Conservation (phyloP, 2,888 invertebrate genomes). For the Tipula vernalis region DNA sequence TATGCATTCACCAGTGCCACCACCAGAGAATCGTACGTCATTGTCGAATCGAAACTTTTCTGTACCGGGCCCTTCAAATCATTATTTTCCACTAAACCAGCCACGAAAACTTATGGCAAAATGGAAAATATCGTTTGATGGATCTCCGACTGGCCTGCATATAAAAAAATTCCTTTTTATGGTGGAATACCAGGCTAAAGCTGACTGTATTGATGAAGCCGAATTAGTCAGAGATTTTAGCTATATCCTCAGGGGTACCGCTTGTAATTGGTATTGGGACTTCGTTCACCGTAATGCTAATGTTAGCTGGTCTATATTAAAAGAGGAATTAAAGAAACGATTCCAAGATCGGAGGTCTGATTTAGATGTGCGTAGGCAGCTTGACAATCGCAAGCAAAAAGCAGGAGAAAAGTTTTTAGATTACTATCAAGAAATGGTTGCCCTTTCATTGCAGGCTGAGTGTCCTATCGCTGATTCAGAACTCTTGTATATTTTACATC, state of each 20-base stretch:
- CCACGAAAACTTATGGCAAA: background rate
- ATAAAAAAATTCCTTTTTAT: background rate
- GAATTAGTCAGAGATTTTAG: background rate
- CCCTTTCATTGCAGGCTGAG: too few relatives aligned
- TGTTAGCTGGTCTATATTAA: too few relatives aligned
- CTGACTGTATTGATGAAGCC: background rate
- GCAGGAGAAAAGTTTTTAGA: too few relatives aligned
- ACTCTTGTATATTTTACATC: too few relatives aligned
- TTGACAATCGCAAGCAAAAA: too few relatives aligned
- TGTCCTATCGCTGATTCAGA: too few relatives aligned
- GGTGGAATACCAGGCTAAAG: background rate
- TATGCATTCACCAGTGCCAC: too few relatives aligned
- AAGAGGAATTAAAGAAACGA: too few relatives aligned
- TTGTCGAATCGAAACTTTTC: background rate
- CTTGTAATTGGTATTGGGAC: background rate
- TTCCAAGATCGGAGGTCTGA: too few relatives aligned
- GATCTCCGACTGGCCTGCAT: background rate
- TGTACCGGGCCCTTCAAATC: background rate
- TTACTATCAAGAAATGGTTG: too few relatives aligned
- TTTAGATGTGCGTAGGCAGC: too few relatives aligned
- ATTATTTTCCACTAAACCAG: too few relatives aligned
- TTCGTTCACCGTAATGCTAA: background rate
- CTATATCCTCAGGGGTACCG: background rate
- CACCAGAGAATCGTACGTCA: background rate
- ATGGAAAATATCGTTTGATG: background rate